A percentile compares a stretch with the other conserved stretches of the same genome.
Conservation (phyloP, 2,888 invertebrate genomes). For the Nowickia ferox region DNA sequence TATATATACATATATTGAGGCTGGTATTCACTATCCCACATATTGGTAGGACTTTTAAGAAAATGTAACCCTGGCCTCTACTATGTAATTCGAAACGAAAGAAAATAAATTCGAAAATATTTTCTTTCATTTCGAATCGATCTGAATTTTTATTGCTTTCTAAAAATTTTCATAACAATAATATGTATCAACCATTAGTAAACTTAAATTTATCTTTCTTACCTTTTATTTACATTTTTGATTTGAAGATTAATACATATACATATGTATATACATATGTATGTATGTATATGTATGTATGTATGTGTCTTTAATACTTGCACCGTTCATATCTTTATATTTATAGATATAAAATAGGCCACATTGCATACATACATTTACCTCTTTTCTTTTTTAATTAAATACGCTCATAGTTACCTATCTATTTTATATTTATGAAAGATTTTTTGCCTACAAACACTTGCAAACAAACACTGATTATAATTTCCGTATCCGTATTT, state of each 20-base stretch:
- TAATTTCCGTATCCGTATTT: slow-evolving; percentile 30
- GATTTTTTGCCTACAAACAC: neutral
- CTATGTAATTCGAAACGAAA: no score
- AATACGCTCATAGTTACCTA: neutral
- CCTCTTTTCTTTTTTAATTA: neutral
- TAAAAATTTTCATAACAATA: no score
- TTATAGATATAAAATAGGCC: neutral
- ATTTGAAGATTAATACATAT: neutral
- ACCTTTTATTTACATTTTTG: neutral
- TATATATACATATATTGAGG: no score
- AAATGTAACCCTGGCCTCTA: no score
- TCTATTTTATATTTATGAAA: no score
- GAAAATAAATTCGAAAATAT: no score
- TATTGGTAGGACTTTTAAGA: no score
- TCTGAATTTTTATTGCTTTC: no score
- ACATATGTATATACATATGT: neutral
- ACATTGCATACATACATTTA: neutral
- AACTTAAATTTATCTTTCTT: neutral
- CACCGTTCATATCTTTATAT: no score
- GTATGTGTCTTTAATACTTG: neutral
- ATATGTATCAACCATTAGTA: no score
- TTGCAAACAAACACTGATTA: neutral
- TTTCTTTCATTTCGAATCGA: no score
- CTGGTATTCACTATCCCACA: no score
- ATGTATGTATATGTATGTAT: neutral